These are phyloP conservation scores for Pampus argenteus DNA, from an alignment of 2,797 vertebrate species.

Conservation along the genomic window DNA sequence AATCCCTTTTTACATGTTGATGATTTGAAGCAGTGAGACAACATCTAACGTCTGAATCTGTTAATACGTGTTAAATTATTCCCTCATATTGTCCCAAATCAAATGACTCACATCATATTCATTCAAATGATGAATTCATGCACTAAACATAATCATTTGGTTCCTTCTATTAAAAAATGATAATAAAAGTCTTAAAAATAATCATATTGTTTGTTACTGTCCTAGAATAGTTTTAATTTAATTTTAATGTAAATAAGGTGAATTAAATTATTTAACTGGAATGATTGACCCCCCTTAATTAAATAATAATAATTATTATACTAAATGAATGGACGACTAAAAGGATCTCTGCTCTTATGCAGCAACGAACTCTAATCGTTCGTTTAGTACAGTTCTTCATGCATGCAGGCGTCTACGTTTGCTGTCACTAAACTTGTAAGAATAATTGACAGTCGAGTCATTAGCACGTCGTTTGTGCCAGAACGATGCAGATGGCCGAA, in stretches of 20 bases:
- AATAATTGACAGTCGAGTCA: constrained; percentile 1
- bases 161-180: background rate
- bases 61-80: constrained; percentile 1
- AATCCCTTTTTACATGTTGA: background rate
- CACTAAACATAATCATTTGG: background rate
- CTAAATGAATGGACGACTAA: background rate
- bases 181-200: no score
- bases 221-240: background rate
- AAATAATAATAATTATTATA: background rate
- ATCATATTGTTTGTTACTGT: no score
- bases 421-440: background rate
- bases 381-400: background rate
- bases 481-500: constrained; percentile 18
- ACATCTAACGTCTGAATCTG: background rate
- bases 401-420: background rate
- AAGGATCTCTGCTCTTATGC: no score
- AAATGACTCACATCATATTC: constrained; percentile 1
- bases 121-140: constrained; percentile 5
- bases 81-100: constrained; percentile 14
- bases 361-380: background rate
- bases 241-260: background rate
- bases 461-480: constrained; percentile 10
- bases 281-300: background rate
- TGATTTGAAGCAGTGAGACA: constrained; percentile 18
- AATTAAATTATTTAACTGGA: background rate